Evolutionary conservation across 2,888 invertebrate species (phyloP), one percentile per base, ranked within the genome.

Genomic region (Idaea biselata): DNA sequence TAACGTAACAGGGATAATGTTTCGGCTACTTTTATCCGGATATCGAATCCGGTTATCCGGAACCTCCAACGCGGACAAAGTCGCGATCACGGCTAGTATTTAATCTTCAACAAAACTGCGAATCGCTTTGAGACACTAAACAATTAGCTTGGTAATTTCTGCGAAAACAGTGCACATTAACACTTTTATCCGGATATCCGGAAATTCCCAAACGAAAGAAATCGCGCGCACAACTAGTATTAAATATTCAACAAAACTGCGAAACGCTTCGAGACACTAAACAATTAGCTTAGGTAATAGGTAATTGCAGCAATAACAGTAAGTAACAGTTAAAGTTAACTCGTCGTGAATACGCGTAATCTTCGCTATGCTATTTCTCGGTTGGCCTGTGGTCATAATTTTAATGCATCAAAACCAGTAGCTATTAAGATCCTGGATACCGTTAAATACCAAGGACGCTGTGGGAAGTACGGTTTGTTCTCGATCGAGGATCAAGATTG

Each of bases 361-460:
- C 76, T 74, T 62, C 58, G 62, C 66, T 68, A 18, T 18, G 74
- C 73, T 72, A 73, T 73, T 73, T 74, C 74, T 74, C 63, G 66
- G 72, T 66, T 62, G 64, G 67, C 68, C 75, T 68, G 73, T 71
- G 72, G 76, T 80, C 76, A 79, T 82, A 82, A 85, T 79, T 83
- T 80, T 76, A 82, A 84, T 81, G 82, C 83, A 76, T 86, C 81
- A 86, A 84, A 88, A 88, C 89, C 86, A 86, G 88, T 88, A 86
- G 87, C 87, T 81, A 86, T 87, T 89, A 84, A 85, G 81, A 80
- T 81, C 79, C 79, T 78, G 77, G 76, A 76, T 87, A 84, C 87
- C 86, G 88, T 86, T 89, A 86, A 86, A 86, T 87, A 82, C 83
- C 84, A 86, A 88, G 88, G 89, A 87, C 83, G 84, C 74, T 68